Evolutionary conservation across 2,797 vertebrate species (phyloP).

Genomic region (Poeciliopsis gracilis): DNA sequence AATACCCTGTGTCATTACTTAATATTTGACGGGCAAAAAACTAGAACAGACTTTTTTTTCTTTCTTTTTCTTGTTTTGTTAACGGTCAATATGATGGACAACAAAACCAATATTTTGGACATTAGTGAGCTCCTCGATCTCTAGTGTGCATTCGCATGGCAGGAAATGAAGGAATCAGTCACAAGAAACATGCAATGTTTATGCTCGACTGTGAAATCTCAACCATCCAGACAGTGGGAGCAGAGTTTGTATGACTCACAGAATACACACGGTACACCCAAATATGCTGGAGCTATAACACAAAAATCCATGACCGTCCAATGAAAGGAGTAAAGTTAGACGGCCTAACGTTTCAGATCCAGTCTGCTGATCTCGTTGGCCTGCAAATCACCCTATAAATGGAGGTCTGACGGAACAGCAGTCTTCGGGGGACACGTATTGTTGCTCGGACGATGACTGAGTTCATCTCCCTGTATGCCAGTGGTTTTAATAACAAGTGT

Average conservation of each 20-base stretch:
- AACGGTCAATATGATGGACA: too few species aligned
- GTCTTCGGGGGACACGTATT: background rate
- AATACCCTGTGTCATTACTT: too few species aligned
- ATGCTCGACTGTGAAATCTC: background rate
- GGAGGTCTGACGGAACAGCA: background rate
- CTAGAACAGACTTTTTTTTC: too few species aligned
- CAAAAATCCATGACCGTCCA: background rate
- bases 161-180: background rate
- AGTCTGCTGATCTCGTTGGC: background rate
- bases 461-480: conserved; percentile 15
- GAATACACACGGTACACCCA: background rate
- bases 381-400: background rate
- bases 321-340: background rate
- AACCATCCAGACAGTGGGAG: background rate
- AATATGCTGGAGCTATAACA: background rate
- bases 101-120: too few species aligned
- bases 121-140: too few species aligned
- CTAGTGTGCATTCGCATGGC: too few species aligned
- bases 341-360: background rate
- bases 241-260: background rate
- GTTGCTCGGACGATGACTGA: background rate
- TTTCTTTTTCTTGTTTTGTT: too few species aligned
- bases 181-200: background rate
- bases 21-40: too few species aligned
- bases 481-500: conserved; percentile 30